Percentiles rank a stretch among this genome's conserved stretches.
phyloP scores from a whole-genome alignment of 1,140 invertebrate genomes.

The Cotesia chilonis region DNA sequence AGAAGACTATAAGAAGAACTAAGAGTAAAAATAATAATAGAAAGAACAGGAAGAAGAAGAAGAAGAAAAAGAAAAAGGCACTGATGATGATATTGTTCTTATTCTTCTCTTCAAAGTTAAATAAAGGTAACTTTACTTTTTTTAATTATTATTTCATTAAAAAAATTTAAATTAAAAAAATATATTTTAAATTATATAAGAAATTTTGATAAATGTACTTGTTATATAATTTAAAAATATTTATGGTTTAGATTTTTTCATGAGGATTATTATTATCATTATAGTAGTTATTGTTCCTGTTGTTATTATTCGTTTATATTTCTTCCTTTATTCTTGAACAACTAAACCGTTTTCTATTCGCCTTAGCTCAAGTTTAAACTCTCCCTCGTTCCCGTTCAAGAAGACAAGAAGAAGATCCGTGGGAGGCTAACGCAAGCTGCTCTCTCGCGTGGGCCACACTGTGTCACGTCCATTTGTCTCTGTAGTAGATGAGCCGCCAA shows the following conservation, averaged over 20 bases:
- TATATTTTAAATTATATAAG: too few relatives aligned
- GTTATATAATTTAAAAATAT: too few relatives aligned
- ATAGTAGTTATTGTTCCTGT: neutral
- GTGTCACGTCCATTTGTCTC: constrained; percentile 50
- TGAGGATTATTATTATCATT: too few relatives aligned
- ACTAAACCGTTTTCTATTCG: neutral
- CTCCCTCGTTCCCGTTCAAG: constrained; percentile 21
- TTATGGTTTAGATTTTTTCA: too few relatives aligned
- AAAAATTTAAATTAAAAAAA: neutral
- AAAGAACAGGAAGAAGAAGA: constrained; percentile 5
- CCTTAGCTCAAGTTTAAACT: neutral
- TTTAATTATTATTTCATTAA: neutral
- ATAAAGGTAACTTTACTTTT: neutral
- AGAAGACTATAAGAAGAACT: neutral
- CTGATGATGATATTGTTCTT: constrained; percentile 18
- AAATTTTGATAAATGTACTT: too few relatives aligned
- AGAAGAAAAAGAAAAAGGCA: too few relatives aligned
- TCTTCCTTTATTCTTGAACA: neutral
- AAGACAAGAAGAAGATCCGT: constrained; percentile 39
- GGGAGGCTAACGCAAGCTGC: constrained; percentile 42
- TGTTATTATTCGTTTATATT: neutral
- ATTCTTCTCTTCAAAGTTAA: constrained; percentile 18
- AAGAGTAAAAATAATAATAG: constrained; percentile 11
- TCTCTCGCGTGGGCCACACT: constrained; percentile 46
- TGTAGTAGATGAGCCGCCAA: constrained; percentile 17